Percentiles rank a stretch among this genome's conserved stretches.
phyloP scores from a whole-genome alignment of 2,888 invertebrate genomes.

The Oithona nana region DNA sequence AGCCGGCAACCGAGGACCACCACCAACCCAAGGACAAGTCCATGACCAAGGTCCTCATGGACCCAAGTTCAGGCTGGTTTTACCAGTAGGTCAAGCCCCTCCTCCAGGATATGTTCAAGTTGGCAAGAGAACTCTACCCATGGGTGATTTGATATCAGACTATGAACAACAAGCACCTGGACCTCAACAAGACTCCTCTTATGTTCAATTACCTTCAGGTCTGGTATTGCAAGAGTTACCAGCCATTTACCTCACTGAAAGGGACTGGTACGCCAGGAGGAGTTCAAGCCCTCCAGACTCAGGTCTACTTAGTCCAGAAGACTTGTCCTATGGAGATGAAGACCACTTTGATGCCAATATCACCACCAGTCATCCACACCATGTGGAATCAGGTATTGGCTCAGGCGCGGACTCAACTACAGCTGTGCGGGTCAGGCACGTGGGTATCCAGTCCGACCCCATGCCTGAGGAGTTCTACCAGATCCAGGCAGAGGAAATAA shows the following conservation, averaged over 20 bases:
- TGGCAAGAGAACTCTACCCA: constrained; percentile 5
- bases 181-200: neutral
- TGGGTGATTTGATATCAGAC: neutral
- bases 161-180: neutral
- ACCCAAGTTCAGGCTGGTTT: constrained; percentile 11
- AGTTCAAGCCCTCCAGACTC: constrained; percentile 10
- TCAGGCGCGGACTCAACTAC: constrained; percentile 31
- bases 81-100: constrained; percentile 9
- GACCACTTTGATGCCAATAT: neutral
- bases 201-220: constrained; percentile 8
- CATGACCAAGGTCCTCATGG: neutral
- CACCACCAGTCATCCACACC: neutral
- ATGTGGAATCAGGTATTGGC: constrained; percentile 16
- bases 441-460: constrained; percentile 30
- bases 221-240: constrained; percentile 14
- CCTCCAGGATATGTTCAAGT: constrained; percentile 15
- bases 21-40: neutral
- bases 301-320: constrained; percentile 10
- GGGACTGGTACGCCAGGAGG: constrained; percentile 5
- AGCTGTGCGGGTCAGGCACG: constrained; percentile 39
- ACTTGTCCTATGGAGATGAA: neutral
- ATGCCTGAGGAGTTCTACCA: constrained; percentile 20
- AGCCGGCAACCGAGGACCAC: neutral
- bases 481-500: too few relatives aligned
- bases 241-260: constrained; percentile 2